These are phyloP conservation scores for Ectobius pallidus DNA, from an alignment of 2,888 invertebrate genomes.

Conservation along the genomic window DNA sequence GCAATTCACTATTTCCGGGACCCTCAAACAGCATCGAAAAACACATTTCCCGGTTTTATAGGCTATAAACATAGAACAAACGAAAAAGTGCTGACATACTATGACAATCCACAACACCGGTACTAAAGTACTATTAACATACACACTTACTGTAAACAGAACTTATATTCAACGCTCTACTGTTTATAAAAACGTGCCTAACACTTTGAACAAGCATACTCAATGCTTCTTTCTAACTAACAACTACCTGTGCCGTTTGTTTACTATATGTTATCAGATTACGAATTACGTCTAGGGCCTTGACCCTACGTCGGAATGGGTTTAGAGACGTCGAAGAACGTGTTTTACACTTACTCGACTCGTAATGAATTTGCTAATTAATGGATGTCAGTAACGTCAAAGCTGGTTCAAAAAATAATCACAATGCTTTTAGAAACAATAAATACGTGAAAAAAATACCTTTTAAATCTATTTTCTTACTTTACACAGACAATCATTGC, in stretches of 20 bases:
- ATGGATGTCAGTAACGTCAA: too few relatives aligned
- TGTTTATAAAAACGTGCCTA: not conserved
- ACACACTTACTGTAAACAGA: not conserved
- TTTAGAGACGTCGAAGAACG: too few relatives aligned
- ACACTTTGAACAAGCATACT: not conserved
- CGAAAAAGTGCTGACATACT: conserved; percentile 14
- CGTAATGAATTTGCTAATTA: too few relatives aligned
- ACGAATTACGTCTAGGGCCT: not conserved
- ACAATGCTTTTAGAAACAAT: too few relatives aligned
- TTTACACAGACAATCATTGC: not conserved
- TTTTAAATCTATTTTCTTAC: not conserved
- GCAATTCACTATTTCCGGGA: too few relatives aligned
- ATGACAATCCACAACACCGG: not conserved
- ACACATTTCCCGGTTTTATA: too few relatives aligned
- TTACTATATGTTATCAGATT: not conserved
- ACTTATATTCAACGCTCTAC: not conserved
- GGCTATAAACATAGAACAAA: too few relatives aligned
- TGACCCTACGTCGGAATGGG: too few relatives aligned
- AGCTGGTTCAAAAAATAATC: too few relatives aligned
- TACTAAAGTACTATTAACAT: not conserved
- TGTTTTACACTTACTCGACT: too few relatives aligned
- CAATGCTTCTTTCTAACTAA: not conserved
- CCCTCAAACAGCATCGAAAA: too few relatives aligned
- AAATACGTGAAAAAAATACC: not conserved
- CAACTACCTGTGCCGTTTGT: not conserved